Evolutionary conservation across 2,797 vertebrate species (phyloP), one percentile per base, ranked within the genome.

Genomic region (Channa striata): DNA sequence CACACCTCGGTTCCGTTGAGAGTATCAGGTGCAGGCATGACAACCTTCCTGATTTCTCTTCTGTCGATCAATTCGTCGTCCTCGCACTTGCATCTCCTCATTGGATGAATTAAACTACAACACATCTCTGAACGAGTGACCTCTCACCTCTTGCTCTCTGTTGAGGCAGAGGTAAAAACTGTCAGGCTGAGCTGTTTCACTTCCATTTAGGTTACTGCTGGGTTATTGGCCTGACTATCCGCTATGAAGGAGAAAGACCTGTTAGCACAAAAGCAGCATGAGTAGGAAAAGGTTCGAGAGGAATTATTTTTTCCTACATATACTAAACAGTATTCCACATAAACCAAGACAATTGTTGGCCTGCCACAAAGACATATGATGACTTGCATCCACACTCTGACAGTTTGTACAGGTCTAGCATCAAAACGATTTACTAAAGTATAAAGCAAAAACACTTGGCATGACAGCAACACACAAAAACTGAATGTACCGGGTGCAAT

Each of bases 401-500:
- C 51, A 14, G 12, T 25, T 17, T 34, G 40, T 51, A 59, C 43
- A 51, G 36, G 39, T 59, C 3, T 34, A 49, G 39, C 30, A 40
- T 43, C 23, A 34, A 21, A 59, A 54, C 13, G 33, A 37, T 10
- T 17, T 7, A 12, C n/a, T 33, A 12, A 56, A 40, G 58, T 50
- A 58, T 47, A 68, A 81, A 80, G 74, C 66, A 71, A 77, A 69
- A 62, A 57, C 20, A 34, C 30, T 47, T 16, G 56, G 39, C 51
- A 12, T n/a, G 51, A 67, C 13, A 1, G 43, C 70, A 51, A 48
- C 9, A 49, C 47, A 49, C 59, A 20, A 7, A 53, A 30, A 44
- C 58, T 74, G 86, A 92, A 88, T 88, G 87, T 89, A 83, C 50
- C n/a, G 44, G 25, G 58, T 57, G 46, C 50, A 21, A 17, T 72